phyloP scores from a whole-genome alignment of 2,113 vertebrate genomes.

The Sylvietta virens region DNA sequence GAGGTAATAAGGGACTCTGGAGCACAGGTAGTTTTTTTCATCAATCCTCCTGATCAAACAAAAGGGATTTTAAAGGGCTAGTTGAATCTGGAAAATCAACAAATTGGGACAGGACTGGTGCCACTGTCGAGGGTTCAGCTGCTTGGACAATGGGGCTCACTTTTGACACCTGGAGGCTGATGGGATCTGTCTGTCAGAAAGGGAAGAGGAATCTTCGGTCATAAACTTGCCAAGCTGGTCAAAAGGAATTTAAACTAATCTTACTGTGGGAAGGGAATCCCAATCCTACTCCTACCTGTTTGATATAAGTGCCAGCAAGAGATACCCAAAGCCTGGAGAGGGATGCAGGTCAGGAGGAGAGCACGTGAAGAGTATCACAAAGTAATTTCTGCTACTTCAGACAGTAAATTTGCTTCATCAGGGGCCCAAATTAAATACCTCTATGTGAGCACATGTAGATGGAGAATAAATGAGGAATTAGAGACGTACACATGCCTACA shows the following conservation, averaged over 20 bases:
- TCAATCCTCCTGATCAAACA: neutral
- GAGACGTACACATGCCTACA: neutral
- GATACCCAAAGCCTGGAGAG: neutral
- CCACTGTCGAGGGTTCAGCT: neutral
- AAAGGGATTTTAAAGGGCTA: neutral
- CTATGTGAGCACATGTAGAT: neutral
- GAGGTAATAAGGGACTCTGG: neutral
- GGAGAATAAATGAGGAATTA: neutral
- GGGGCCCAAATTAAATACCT: neutral
- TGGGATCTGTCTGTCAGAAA: neutral
- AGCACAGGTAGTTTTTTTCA: neutral
- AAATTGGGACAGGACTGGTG: neutral
- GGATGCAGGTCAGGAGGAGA: neutral
- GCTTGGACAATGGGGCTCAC: neutral
- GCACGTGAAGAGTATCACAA: neutral
- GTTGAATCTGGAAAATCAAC: neutral
- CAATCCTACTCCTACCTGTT: neutral
- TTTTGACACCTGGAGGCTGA: neutral
- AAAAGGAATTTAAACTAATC: neutral
- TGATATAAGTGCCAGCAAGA: neutral
- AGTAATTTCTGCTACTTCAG: neutral
- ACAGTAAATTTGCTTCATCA: neutral
- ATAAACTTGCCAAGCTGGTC: neutral
- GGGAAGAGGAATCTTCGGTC: fast-evolving
- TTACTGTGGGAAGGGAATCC: neutral